Conservation (phyloP, 2,888 invertebrate species). For the Pteria penguin region DNA sequence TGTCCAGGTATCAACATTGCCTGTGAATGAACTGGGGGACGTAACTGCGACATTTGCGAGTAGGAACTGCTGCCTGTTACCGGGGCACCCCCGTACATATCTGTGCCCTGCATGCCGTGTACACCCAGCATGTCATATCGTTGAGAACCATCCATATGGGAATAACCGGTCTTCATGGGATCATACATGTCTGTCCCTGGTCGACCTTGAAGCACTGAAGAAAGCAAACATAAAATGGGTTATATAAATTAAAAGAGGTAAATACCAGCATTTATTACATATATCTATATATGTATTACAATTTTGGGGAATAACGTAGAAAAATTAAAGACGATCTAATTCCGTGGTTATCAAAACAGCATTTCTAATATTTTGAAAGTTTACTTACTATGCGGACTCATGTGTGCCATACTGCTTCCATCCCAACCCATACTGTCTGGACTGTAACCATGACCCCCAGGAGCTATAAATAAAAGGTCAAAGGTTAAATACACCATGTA, state of each 20-base stretch:
- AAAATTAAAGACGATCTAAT: no score
- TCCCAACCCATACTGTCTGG: conserved; percentile 99
- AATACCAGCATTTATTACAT: no score
- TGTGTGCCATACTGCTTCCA: conserved; percentile 84
- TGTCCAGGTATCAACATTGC: conserved; percentile 81
- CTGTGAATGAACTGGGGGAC: conserved; percentile 81
- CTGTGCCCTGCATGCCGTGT: conserved; percentile 73
- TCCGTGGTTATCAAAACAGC: no score
- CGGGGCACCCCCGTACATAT: conserved; percentile 78
- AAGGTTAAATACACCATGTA: background rate
- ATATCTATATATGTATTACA: no score
- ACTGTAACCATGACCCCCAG: conserved; percentile 85
- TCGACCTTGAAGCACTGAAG: conserved; percentile 72
- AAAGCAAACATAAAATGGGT: background rate
- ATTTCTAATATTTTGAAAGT: no score
- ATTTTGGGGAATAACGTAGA: no score
- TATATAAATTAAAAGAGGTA: no score
- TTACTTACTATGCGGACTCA: conserved; percentile 70
- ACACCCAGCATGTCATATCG: conserved; percentile 71
- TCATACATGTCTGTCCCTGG: conserved; percentile 75
- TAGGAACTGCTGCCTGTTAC: conserved; percentile 74
- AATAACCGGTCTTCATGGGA: conserved; percentile 76
- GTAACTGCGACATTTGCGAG: conserved; percentile 80
- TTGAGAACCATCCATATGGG: conserved; percentile 72
- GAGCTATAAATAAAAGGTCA: conserved; percentile 55